phyloP scores from a whole-genome alignment of 2,888 invertebrate species.

The Oscheius onirici region DNA sequence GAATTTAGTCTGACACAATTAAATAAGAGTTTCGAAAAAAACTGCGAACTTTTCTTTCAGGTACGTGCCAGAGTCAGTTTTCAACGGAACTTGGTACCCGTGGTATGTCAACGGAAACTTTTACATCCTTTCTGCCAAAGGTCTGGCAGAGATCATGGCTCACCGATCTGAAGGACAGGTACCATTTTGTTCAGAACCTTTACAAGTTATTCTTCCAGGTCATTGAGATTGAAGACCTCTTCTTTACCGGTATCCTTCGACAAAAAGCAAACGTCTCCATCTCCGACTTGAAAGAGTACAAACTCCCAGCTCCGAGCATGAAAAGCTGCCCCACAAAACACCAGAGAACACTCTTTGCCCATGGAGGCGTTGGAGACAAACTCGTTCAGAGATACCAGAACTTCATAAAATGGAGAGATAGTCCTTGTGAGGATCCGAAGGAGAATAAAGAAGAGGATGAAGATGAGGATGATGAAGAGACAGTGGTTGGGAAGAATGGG shows the following conservation, averaged over 20 bases:
- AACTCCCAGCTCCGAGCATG: background rate
- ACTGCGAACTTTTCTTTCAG: background rate
- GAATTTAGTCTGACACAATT: background rate
- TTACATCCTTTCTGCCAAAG: background rate
- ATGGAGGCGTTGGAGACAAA: slow-evolving; percentile 1
- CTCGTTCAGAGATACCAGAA: background rate
- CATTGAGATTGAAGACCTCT: slow-evolving; percentile 7
- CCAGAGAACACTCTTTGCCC: slow-evolving; percentile 11
- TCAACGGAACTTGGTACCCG: background rate
- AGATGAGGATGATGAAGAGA: background rate
- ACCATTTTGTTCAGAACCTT: background rate
- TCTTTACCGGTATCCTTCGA: slow-evolving; percentile 10
- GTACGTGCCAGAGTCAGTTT: slow-evolving; percentile 11
- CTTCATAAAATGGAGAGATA: slow-evolving; percentile 16
- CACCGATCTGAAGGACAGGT: background rate
- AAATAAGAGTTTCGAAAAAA: too few relatives aligned
- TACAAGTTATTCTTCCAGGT: background rate
- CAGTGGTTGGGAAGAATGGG: too few relatives aligned
- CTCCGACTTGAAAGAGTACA: background rate
- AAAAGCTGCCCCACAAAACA: background rate
- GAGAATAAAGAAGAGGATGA: background rate
- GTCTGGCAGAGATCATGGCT: background rate
- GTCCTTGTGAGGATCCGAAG: background rate
- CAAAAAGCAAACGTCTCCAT: background rate
- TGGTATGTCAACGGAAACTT: slow-evolving; percentile 13